phyloP scores from a whole-genome alignment of 2,113 vertebrate genomes.

The Embiotoca jacksoni region DNA sequence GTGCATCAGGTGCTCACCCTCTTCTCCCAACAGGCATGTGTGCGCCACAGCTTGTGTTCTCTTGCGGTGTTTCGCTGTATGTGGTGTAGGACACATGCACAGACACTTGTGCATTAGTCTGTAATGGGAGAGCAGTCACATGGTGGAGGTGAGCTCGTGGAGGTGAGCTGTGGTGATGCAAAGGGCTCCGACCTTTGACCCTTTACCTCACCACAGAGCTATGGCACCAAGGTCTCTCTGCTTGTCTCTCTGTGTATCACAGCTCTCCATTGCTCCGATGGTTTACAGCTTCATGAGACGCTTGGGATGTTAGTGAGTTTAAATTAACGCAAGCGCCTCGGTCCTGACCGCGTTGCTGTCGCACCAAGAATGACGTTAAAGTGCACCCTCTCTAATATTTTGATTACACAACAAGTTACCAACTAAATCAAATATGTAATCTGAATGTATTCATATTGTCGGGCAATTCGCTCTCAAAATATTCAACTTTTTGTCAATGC shows the following conservation, averaged over 20 bases:
- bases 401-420: no score
- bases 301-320: slow-evolving; percentile 22
- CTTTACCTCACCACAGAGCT: slow-evolving; percentile 29
- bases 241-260: no score
- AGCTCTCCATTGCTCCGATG: not conserved
- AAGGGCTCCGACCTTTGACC: slow-evolving; percentile 41
- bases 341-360: no score
- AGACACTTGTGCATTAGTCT: not conserved
- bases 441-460: no score
- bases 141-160: slow-evolving; percentile 18
- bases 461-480: no score
- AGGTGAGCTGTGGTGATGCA: slow-evolving; percentile 11
- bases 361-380: no score
- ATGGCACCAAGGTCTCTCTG: slow-evolving; percentile 30
- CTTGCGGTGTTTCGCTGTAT: no score
- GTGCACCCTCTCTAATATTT: no score
- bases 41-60: slow-evolving; percentile 35
- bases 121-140: slow-evolving; percentile 37
- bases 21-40: slow-evolving; percentile 36
- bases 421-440: no score
- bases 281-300: slow-evolving; percentile 21
- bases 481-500: no score
- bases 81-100: slow-evolving; percentile 9
- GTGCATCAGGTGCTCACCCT: slow-evolving; percentile 9
- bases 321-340: not conserved